These are phyloP conservation scores for Chrysolina oricalcia DNA, from an alignment of 2,888 invertebrate genomes.

Conservation along the genomic window DNA sequence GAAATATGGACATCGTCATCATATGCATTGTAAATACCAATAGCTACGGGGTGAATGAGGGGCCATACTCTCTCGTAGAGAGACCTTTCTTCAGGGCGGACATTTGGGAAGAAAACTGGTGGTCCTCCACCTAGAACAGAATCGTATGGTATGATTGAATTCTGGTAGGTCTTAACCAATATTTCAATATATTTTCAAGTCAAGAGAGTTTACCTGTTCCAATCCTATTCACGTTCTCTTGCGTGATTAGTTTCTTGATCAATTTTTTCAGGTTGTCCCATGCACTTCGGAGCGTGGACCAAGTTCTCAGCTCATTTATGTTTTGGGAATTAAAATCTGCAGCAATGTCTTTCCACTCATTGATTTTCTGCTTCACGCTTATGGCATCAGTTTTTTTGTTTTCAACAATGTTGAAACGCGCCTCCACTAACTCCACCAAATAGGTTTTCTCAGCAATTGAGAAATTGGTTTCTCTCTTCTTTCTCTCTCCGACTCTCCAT, in stretches of 20 bases:
- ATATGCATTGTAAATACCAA: background rate
- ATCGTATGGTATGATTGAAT: background rate
- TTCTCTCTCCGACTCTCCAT: too few relatives aligned
- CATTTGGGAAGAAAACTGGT: background rate
- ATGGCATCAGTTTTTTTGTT: too few relatives aligned
- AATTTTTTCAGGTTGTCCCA: background rate
- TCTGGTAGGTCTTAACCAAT: too few relatives aligned
- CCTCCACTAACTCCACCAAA: too few relatives aligned
- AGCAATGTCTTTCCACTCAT: too few relatives aligned
- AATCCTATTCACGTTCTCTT: slow-evolving; percentile 6
- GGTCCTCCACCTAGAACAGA: slow-evolving; percentile 5
- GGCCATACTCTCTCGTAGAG: background rate
- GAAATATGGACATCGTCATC: background rate
- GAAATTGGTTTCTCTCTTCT: too few relatives aligned
- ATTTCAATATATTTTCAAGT: background rate
- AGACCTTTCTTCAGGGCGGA: background rate
- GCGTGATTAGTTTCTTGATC: background rate
- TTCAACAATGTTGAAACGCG: too few relatives aligned
- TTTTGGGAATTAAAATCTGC: too few relatives aligned
- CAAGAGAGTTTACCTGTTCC: slow-evolving; percentile 2
- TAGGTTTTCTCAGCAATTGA: background rate
- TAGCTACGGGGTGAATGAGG: slow-evolving; percentile 3
- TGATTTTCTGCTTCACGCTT: too few relatives aligned
- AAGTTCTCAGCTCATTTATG: too few relatives aligned
- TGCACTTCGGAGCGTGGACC: too few relatives aligned